Conservation (phyloP, 1,140 invertebrate genomes). For the Camponotus pennsylvanicus region DNA sequence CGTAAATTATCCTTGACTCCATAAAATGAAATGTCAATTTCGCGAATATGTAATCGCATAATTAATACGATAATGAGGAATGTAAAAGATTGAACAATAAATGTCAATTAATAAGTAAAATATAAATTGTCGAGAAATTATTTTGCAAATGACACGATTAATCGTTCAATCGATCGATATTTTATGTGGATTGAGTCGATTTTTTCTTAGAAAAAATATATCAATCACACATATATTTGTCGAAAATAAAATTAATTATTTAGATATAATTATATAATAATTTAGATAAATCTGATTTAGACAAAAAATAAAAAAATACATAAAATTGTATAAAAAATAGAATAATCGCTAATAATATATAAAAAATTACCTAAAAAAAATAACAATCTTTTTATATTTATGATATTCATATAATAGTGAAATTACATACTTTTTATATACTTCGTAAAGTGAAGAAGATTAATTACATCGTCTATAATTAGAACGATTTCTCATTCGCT, state of each 20-base stretch:
- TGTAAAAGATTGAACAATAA: background rate
- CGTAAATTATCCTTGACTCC: background rate
- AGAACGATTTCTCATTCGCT: background rate
- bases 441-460: slow-evolving; percentile 50
- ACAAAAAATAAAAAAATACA: background rate
- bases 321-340: slow-evolving; percentile 3
- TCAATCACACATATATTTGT: background rate
- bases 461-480: slow-evolving; percentile 20
- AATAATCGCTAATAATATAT: background rate
- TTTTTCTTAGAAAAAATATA: background rate
- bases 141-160: background rate
- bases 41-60: background rate
- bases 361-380: background rate
- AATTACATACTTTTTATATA: background rate
- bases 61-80: background rate
- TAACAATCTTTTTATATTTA: background rate
- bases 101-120: background rate
- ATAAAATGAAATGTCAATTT: slow-evolving; percentile 14
- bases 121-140: background rate
- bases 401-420: background rate
- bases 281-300: background rate
- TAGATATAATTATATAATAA: background rate
- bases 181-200: background rate
- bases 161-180: background rate
- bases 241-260: background rate